Evolutionary conservation across 2,797 vertebrate genomes (phyloP), one percentile per base, ranked within the genome.

Genomic region (Jordanella pulchra): DNA sequence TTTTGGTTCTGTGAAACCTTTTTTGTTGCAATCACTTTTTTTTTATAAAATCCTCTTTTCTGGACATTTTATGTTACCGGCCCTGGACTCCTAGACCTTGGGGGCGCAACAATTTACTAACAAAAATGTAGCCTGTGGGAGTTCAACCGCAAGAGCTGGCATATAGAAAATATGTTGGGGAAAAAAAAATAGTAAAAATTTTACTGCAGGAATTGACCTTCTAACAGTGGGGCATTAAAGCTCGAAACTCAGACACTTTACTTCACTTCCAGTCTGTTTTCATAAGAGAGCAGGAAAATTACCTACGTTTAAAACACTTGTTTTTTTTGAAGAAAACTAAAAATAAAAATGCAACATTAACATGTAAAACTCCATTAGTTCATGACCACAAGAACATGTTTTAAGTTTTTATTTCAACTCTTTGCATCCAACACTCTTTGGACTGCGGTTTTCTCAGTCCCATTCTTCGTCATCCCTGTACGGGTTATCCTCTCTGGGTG

Each of bases 391-490:
- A 79, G 27, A 73, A 10, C 1, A 45, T 58, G 51, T 66, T 47
- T 7, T 13, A 7, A 21, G 53, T 45, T 53, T 30, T 67, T 2
- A 73, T 15, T 61, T 72, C 51, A 47, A 48, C 56, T 64, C 50
- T 58, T 64, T 70, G 55, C 48, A 54, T 76, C 35, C 45, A 64
- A 23, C 32, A 39, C 63, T 58, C 32, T 27, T 45, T 65, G 30
- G 25, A 28, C 64, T 30, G 45, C 30, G 73, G 51, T 18, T n/a
- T 54, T 76, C 75, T 96, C 92, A 97, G 78, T 99, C 96, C 95
- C 96, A 96, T 67, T 96, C 96, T 11, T 97, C 93, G 0, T 96
- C 97, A 0, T 97, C 96, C 27, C 93, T 94, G 80, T 98, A 96
- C 0, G 94, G 94, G 85, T 96, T 95, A 87, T 99, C 96, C 0